Percentiles rank a stretch among this genome's conserved stretches.
Evolutionary conservation across 2,888 invertebrate species (phyloP).

Genomic region (Autographa pulchrina): DNA sequence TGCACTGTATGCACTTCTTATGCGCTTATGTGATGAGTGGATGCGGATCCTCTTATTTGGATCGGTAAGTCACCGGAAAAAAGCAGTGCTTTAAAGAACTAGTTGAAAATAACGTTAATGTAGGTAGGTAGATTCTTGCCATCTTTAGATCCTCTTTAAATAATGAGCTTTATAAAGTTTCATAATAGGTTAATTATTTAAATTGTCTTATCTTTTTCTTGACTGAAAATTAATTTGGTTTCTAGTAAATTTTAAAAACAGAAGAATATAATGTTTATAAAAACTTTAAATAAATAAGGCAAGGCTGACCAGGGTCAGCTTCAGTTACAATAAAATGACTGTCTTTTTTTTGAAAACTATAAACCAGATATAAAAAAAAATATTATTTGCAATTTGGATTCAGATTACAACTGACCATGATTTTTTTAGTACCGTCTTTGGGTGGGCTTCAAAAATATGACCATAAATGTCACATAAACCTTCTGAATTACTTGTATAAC

Average conservation of each 20-base stretch:
- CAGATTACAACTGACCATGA: background rate
- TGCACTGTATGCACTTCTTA: background rate
- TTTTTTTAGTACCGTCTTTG: background rate
- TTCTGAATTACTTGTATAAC: conserved; percentile 18
- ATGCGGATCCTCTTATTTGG: background rate
- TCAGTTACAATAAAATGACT: no score
- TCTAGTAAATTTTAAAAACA: no score
- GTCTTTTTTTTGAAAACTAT: no score
- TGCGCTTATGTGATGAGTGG: conserved; percentile 13
- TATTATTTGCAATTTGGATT: background rate
- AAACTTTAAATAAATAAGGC: no score
- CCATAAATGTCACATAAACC: conserved; percentile 2
- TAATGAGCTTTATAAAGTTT: no score
- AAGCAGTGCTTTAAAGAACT: background rate
- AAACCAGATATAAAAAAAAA: background rate
- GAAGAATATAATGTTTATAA: no score
- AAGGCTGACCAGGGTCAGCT: no score
- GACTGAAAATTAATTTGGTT: no score
- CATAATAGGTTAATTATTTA: no score
- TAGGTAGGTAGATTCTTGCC: background rate
- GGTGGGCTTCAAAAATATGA: background rate
- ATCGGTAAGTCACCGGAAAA: background rate
- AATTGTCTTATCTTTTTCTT: no score
- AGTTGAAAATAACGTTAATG: background rate
- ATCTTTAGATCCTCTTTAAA: no score